A percentile compares a stretch with the other conserved stretches of the same genome.
Evolutionary conservation across 2,797 vertebrate species (phyloP).

Genomic region (Trematomus bernacchii): DNA sequence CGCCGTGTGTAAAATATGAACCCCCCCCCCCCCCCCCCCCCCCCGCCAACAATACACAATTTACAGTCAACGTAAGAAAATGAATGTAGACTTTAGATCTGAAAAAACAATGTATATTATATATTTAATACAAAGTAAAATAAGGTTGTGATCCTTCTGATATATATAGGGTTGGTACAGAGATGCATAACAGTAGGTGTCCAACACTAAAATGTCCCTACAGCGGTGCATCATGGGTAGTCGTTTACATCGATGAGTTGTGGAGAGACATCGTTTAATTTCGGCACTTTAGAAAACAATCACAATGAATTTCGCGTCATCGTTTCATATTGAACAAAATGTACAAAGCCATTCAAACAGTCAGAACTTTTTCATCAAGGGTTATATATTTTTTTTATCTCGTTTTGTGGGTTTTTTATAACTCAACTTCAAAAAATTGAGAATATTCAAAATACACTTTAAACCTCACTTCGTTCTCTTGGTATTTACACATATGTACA

Average conservation of each 20-base stretch:
- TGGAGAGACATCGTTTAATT: constrained; percentile 91
- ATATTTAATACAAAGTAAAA: constrained; percentile 67
- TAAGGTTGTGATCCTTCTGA: constrained; percentile 48
- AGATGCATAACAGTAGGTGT: constrained; percentile 74
- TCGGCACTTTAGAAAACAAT: constrained; percentile 96
- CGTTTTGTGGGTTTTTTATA: constrained; percentile 88
- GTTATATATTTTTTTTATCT: constrained; percentile 77
- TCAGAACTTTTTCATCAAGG: constrained; percentile 75
- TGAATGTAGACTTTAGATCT: constrained; percentile 47
- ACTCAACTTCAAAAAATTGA: constrained; percentile 98
- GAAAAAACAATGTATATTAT: constrained; percentile 60
- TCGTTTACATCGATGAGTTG: constrained; percentile 78
- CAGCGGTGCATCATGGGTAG: constrained; percentile 75
- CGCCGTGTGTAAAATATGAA: constrained; percentile 48
- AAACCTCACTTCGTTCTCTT: constrained; percentile 96
- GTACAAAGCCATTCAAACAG: constrained; percentile 99
- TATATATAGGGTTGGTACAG: constrained; percentile 70
- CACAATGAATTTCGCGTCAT: constrained; percentile 97
- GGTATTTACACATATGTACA: constrained; percentile 99
- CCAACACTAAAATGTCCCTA: constrained; percentile 68
- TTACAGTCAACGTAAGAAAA: constrained; percentile 56
- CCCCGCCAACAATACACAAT: constrained; percentile 22
- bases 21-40: neutral
- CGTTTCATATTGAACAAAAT: constrained; percentile 97
- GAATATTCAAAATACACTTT: constrained; percentile 99